Conservation (phyloP, 1,140 invertebrate genomes). For the Pseudomyrmex dendroicus region DNA sequence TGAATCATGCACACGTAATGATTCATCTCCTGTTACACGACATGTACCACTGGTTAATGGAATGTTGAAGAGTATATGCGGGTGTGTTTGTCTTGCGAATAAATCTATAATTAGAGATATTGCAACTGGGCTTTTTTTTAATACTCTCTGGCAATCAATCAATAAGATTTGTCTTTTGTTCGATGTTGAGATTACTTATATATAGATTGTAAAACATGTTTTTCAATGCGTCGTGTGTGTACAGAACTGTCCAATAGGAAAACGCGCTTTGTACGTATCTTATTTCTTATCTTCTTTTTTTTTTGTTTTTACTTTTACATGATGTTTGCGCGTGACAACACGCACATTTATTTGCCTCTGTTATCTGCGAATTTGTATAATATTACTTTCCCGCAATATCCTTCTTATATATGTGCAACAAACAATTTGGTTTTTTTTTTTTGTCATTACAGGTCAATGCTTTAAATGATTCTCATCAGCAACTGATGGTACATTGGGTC, state of each 20-base stretch:
- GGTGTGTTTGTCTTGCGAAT: too few species aligned
- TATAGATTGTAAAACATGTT: not conserved
- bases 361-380: not conserved
- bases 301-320: not conserved
- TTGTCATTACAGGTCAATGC: constrained; percentile 87
- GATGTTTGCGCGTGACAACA: too few species aligned
- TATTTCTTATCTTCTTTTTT: constrained; percentile 30
- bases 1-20: constrained; percentile 21
- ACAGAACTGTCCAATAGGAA: not conserved
- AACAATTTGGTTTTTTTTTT: not conserved
- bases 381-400: not conserved
- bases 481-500: constrained; percentile 96
- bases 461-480: constrained; percentile 94
- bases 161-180: too few species aligned
- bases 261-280: not conserved
- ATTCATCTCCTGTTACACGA: not conserved
- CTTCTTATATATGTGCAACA: too few species aligned
- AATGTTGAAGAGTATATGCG: not conserved
- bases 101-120: too few species aligned
- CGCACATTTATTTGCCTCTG: too few species aligned
- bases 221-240: not conserved
- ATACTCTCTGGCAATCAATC: too few species aligned
- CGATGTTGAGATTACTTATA: too few species aligned
- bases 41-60: constrained; percentile 13
- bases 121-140: too few species aligned